Evolutionary conservation across 2,797 vertebrate species (phyloP).

Genomic region (Acomys russatus): DNA sequence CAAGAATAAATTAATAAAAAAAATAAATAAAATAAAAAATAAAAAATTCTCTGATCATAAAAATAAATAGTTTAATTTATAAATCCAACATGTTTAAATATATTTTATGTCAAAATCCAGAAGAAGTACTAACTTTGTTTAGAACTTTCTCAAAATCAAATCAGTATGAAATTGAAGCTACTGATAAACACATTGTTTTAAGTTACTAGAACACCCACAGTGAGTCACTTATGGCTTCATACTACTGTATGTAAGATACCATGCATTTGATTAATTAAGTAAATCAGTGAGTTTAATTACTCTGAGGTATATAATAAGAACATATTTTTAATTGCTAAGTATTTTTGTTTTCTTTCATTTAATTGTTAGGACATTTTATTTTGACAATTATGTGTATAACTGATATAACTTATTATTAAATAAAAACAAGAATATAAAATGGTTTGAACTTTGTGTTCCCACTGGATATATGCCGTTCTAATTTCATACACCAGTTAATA

Average conservation of each 20-base stretch:
- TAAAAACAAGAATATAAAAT: background rate
- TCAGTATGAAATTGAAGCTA: background rate
- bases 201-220: background rate
- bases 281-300: background rate
- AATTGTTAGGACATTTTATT: background rate
- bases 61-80: background rate
- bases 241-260: background rate
- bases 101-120: constrained; percentile 20
- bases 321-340: background rate
- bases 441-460: background rate
- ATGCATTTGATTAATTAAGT: background rate
- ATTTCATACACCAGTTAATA: background rate
- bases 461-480: background rate
- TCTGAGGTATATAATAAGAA: background rate
- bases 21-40: no score
- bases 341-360: background rate
- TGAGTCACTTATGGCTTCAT: background rate
- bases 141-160: background rate
- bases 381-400: background rate
- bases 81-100: background rate
- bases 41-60: background rate
- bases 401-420: background rate
- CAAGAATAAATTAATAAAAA: no score
- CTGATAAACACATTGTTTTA: background rate
- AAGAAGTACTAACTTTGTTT: background rate